Percentiles rank a stretch among this genome's conserved stretches.
Conservation (phyloP, 2,113 vertebrate genomes). For the Rostratula benghalensis region DNA sequence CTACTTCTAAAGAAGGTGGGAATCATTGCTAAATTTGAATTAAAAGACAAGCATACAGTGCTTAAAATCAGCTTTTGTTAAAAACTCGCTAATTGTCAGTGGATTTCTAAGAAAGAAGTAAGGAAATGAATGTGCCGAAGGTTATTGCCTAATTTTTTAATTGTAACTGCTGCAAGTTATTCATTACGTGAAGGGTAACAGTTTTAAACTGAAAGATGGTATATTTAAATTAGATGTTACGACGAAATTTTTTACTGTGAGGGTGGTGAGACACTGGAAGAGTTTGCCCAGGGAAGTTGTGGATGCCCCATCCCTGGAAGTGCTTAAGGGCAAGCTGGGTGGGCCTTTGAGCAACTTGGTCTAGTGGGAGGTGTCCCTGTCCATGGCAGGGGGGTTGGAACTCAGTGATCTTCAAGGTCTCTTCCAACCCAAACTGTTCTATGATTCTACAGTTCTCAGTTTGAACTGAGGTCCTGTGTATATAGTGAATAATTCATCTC, state of each 20-base stretch:
- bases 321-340: background rate
- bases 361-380: background rate
- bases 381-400: background rate
- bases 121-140: background rate
- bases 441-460: background rate
- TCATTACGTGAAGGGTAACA: background rate
- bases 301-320: background rate
- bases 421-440: background rate
- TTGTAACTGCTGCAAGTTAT: background rate
- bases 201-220: background rate
- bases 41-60: background rate
- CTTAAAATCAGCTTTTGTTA: background rate
- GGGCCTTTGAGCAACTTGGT: background rate
- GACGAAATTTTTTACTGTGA: background rate
- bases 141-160: background rate
- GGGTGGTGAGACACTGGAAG: background rate
- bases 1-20: background rate
- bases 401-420: background rate
- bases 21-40: background rate
- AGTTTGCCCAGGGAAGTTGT: background rate
- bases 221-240: background rate
- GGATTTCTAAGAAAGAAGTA: background rate
- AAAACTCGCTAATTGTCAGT: background rate
- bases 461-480: background rate
- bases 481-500: background rate